Evolutionary conservation across 2,797 vertebrate species (phyloP), one percentile per base, ranked within the genome.

Genomic region (Leptodactylus fallax): DNA sequence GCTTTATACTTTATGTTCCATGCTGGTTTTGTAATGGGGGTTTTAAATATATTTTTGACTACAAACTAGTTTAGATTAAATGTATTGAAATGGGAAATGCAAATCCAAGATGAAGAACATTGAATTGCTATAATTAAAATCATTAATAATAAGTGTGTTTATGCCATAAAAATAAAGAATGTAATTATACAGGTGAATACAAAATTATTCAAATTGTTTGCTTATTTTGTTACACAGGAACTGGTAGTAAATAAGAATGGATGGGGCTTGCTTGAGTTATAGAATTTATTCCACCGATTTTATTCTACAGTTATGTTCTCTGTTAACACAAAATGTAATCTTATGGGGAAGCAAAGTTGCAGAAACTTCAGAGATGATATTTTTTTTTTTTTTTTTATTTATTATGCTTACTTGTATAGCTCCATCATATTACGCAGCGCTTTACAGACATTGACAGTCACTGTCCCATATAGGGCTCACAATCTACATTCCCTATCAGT

Each of bases 81-180:
- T 86, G 88, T 86, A 89, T 83, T 87, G 85, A 89, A 89, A 89
- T 87, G 80, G 80, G 85, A 86, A 89, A 89, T 89, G 88, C 88
- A 86, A 86, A 89, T 86, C 60, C 72, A 83, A 79, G 88, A 86
- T 89, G 80, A 87, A 89, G 81, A 89, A 87, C 88, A 79, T 53
- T 83, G 85, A 89, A 89, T 36, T 83, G 72, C 72, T 82, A 86
- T 89, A 89, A 89, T 89, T 89, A 89, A 89, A 89, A 89, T 83
- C 88, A 89, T 89, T 89, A 89, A 89, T 89, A 89, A 89, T 87
- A 89, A 89, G 85, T 89, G 77, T 86, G 88, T 79, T 71, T 82
- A 71, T 77, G 63, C 85, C 80, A 87, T 89, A 89, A 89, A 89
- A 89, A 87, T 89, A 87, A 89, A 89, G 85, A 87, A 89, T 86